A percentile compares a stretch with the other conserved stretches of the same genome.
These are phyloP conservation scores for Nesogale talazaci DNA, from an alignment of 2,113 vertebrate species.

Conservation along the genomic window DNA sequence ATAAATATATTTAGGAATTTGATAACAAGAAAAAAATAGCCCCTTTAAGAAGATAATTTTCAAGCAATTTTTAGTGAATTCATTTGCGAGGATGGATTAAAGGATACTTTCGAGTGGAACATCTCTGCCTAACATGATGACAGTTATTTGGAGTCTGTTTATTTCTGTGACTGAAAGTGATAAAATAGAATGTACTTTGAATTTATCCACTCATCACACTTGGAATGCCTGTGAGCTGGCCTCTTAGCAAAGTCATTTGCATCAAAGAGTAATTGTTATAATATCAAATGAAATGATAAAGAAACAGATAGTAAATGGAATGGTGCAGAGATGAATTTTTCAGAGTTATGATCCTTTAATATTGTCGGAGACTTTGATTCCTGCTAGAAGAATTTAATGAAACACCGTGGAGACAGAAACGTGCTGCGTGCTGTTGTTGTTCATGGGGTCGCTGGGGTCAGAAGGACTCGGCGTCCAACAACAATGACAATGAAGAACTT, in stretches of 20 bases:
- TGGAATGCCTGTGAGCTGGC: slow-evolving; percentile 20
- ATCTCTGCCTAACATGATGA: neutral
- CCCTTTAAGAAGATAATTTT: slow-evolving; percentile 6
- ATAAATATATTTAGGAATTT: neutral
- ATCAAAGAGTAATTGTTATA: slow-evolving; percentile 29
- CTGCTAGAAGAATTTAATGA: neutral
- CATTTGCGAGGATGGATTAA: neutral
- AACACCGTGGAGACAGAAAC: too few relatives aligned
- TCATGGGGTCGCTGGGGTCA: too few relatives aligned
- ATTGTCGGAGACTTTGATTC: slow-evolving; percentile 5
- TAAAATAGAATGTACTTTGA: slow-evolving; percentile 38
- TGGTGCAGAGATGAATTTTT: neutral
- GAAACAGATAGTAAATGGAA: neutral
- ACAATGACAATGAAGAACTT: neutral
- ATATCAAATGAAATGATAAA: neutral
- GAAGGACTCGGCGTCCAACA: too few relatives aligned
- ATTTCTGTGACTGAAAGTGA: slow-evolving; percentile 17
- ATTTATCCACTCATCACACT: neutral
- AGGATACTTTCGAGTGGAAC: slow-evolving; percentile 44
- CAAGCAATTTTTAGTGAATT: neutral
- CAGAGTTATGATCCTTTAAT: neutral
- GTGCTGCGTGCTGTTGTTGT: too few relatives aligned
- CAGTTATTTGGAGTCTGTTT: slow-evolving; percentile 11
- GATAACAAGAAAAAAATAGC: neutral
- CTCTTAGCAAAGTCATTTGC: neutral